Conservation (phyloP, 1,140 invertebrate species). For the Ostrea edulis region DNA sequence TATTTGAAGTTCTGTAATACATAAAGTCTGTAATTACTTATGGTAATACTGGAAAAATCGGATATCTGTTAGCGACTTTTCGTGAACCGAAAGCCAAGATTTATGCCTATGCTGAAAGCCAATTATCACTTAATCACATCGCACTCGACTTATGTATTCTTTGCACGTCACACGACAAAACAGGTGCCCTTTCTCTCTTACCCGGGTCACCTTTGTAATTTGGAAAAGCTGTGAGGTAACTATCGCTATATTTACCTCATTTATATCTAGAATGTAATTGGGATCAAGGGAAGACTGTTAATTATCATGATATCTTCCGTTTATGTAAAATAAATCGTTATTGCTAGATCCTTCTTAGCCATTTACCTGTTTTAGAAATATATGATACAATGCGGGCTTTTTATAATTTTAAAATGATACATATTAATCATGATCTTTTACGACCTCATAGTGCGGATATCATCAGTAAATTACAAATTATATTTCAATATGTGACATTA, state of each 20-base stretch:
- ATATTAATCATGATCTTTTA: not conserved
- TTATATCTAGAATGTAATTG: constrained; percentile 22
- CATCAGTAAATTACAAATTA: not conserved
- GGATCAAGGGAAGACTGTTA: constrained; percentile 18
- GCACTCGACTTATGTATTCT: constrained; percentile 9
- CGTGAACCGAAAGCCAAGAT: not conserved
- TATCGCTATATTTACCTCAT: not conserved
- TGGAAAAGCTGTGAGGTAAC: not conserved
- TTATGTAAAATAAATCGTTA: not conserved
- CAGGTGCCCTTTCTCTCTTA: constrained; percentile 24
- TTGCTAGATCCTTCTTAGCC: not conserved
- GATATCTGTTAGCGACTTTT: constrained; percentile 10
- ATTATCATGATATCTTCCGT: constrained; percentile 22
- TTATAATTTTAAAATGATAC: not conserved
- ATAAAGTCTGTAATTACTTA: constrained; percentile 11
- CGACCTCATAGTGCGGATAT: not conserved
- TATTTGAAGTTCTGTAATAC: not conserved
- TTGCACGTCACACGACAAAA: not conserved
- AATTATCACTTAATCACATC: constrained; percentile 29
- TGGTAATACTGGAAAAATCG: constrained; percentile 9
- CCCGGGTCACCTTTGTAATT: not conserved
- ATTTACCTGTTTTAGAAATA: not conserved
- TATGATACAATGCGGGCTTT: not conserved
- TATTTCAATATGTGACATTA: not conserved
- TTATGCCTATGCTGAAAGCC: constrained; percentile 32